These are phyloP conservation scores for Camptogramma bilineatum DNA, from an alignment of 2,888 invertebrate species.

Conservation along the genomic window DNA sequence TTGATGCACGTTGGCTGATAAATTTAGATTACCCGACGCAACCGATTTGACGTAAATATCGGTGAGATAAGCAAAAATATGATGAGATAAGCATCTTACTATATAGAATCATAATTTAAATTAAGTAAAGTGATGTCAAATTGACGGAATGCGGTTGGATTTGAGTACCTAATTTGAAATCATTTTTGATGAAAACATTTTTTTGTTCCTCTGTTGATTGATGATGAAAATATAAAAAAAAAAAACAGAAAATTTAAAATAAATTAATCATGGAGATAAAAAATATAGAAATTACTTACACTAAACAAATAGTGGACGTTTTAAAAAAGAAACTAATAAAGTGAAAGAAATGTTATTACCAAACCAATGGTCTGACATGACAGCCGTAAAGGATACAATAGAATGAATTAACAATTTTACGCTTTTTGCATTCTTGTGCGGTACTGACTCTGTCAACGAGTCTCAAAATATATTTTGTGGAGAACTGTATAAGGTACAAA, in stretches of 20 bases:
- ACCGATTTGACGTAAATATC: slow-evolving; percentile 49
- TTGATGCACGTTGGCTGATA: slow-evolving; percentile 34
- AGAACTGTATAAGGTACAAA: slow-evolving; percentile 1
- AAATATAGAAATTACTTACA: too few species aligned
- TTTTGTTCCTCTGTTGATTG: too few species aligned
- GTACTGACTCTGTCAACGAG: background rate
- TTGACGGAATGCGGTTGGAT: background rate
- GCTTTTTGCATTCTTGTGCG: slow-evolving; percentile 17
- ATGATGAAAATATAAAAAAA: too few species aligned
- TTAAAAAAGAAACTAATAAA: too few species aligned
- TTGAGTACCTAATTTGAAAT: background rate
- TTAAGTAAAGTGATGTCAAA: background rate
- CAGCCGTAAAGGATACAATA: slow-evolving; percentile 30
- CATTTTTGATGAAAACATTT: too few species aligned
- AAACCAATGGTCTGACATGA: slow-evolving; percentile 6
- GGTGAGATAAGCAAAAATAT: slow-evolving; percentile 18
- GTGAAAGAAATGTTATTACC: too few species aligned
- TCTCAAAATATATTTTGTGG: background rate
- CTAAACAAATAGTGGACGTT: too few species aligned
- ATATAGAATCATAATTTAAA: slow-evolving; percentile 20
- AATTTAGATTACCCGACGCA: slow-evolving; percentile 38
- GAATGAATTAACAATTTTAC: slow-evolving; percentile 37
- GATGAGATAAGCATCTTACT: slow-evolving; percentile 22
- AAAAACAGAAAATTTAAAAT: too few species aligned
- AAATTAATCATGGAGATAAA: too few species aligned